These are phyloP conservation scores for Hemiscyllium ocellatum DNA, from an alignment of 2,113 vertebrate species.

Conservation along the genomic window DNA sequence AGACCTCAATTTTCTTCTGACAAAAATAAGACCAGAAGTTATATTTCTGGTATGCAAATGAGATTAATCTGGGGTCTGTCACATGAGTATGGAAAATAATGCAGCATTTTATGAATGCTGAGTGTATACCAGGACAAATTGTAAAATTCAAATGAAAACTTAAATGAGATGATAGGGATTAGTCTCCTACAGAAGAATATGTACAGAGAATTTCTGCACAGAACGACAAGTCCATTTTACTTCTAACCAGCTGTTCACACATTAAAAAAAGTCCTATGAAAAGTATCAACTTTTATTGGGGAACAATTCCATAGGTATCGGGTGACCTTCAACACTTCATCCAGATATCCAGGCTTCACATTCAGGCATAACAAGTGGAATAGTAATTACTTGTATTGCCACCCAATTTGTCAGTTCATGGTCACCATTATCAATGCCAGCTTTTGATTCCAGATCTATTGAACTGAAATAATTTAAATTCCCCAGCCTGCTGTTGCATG, in stretches of 20 bases:
- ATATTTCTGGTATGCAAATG: background rate
- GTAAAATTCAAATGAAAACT: background rate
- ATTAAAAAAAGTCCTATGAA: background rate
- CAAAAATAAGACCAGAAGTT: background rate
- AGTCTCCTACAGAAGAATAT: too few relatives aligned
- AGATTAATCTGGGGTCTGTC: background rate
- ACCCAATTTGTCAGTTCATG: too few relatives aligned
- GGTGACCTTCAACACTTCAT: background rate
- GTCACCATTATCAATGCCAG: too few relatives aligned
- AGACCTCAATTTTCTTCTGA: background rate
- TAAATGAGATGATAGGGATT: too few relatives aligned
- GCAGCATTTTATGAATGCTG: too few relatives aligned
- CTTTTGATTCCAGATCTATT: too few relatives aligned
- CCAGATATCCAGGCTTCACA: background rate
- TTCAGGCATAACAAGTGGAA: background rate
- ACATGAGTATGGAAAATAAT: background rate
- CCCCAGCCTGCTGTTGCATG: too few relatives aligned
- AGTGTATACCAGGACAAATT: background rate
- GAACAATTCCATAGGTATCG: background rate
- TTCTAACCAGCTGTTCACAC: background rate
- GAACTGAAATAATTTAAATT: too few relatives aligned
- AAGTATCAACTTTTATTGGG: background rate
- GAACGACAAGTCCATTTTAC: background rate
- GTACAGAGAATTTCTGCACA: background rate
- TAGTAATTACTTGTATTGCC: background rate